A percentile compares a stretch with the other conserved stretches of the same genome.
Evolutionary conservation across 2,888 invertebrate species (phyloP).

Genomic region (Apamea anceps): DNA sequence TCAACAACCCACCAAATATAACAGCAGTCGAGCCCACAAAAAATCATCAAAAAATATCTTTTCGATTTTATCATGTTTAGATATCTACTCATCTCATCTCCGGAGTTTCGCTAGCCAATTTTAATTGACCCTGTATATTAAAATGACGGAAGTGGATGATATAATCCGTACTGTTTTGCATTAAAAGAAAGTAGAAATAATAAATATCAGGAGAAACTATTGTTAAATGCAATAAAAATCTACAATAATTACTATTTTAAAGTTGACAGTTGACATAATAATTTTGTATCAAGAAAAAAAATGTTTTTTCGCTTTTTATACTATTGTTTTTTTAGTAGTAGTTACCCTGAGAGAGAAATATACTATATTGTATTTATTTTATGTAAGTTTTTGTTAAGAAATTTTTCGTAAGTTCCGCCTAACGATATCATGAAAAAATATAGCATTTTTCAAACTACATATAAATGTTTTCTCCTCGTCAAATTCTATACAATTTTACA

Average conservation of each 20-base stretch:
- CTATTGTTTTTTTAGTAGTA: neutral
- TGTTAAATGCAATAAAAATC: neutral
- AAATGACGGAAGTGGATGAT: neutral
- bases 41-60: no score
- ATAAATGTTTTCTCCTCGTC: constrained; percentile 31
- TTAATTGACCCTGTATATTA: neutral
- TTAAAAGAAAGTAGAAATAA: neutral
- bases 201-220: constrained; percentile 15
- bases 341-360: neutral
- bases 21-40: no score
- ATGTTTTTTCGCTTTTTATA: neutral
- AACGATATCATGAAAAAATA: constrained; percentile 18
- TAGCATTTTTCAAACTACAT: constrained; percentile 11
- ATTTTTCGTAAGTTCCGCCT: neutral
- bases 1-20: no score
- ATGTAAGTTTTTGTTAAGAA: neutral
- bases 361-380: neutral
- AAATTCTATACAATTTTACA: constrained; percentile 38
- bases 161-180: neutral
- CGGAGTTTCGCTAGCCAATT: no score
- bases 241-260: neutral
- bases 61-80: no score
- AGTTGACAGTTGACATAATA: constrained; percentile 21
- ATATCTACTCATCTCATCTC: no score
- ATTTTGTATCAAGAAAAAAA: neutral